Evolutionary conservation across 2,888 invertebrate genomes (phyloP).

Genomic region (Drosophila nr. medialis): DNA sequence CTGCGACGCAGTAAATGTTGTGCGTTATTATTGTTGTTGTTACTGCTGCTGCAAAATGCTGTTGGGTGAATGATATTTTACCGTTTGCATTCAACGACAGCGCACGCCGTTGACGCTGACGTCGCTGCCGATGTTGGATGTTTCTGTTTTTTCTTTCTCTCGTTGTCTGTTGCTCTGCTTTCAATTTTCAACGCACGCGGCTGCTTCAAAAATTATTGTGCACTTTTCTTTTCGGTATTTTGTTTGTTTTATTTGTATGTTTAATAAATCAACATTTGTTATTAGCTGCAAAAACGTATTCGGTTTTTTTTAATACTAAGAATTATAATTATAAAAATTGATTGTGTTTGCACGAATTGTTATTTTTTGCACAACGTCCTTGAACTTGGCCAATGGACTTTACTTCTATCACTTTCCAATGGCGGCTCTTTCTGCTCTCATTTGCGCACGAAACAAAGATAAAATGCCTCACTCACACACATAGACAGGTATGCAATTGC

Average conservation of each 20-base stretch:
- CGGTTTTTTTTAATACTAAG: conserved; percentile 20
- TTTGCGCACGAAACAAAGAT: conserved; percentile 23
- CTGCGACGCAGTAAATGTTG: conserved; percentile 71
- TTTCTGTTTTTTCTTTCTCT: conserved; percentile 3
- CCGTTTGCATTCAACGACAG: conserved; percentile 35
- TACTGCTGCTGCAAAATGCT: conserved; percentile 23
- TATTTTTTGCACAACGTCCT: conserved; percentile 62
- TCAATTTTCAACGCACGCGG: conserved; percentile 34
- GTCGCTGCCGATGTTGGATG: conserved; percentile 39
- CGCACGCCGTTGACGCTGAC: conserved; percentile 46
- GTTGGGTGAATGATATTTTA: conserved; percentile 39
- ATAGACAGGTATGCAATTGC: conserved; percentile 1
- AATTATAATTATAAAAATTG: conserved; percentile 15
- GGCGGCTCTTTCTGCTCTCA: conserved; percentile 7
- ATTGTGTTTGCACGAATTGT: conserved; percentile 4
- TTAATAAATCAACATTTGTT: conserved; percentile 35
- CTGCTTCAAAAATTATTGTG: conserved; percentile 18
- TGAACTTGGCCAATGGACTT: conserved; percentile 77
- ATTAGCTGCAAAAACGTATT: conserved; percentile 17
- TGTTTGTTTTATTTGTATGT: conserved; percentile 5
- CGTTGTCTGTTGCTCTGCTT: conserved; percentile 11
- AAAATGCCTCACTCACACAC: conserved; percentile 9
- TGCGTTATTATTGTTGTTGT: conserved; percentile 30
- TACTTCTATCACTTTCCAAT: conserved; percentile 42
- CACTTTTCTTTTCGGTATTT: conserved; percentile 8